phyloP scores from a whole-genome alignment of 2,113 vertebrate species.

The Ictalurus punctatus region DNA sequence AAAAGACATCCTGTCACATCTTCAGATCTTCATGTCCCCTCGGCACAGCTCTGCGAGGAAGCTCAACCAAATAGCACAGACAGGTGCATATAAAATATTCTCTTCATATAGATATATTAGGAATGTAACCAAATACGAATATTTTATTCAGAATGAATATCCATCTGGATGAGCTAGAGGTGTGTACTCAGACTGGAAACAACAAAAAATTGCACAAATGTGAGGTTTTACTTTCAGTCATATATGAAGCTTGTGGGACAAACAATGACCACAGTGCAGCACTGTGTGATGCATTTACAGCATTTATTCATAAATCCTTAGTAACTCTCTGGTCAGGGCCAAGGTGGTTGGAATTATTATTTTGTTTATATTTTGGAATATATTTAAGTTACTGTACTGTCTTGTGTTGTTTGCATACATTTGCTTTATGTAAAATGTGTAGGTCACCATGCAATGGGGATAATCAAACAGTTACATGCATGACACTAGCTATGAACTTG shows the following conservation, averaged over 20 bases:
- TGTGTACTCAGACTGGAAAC: background rate
- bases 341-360: background rate
- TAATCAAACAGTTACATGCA: background rate
- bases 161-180: background rate
- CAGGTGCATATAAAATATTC: slow-evolving; percentile 32
- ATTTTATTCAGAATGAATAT: background rate
- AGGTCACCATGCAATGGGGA: too few relatives aligned
- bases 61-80: slow-evolving; percentile 10
- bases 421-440: too few relatives aligned
- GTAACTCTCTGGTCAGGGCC: background rate
- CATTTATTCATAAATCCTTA: background rate
- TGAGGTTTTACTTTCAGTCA: background rate
- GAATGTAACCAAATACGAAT: background rate
- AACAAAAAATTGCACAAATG: background rate
- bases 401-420: too few relatives aligned
- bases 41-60: slow-evolving; percentile 35
- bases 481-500: background rate
- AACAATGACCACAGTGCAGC: background rate
- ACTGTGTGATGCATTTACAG: background rate
- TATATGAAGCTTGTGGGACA: background rate
- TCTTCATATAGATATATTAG: background rate
- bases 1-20: slow-evolving; percentile 12
- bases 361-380: background rate
- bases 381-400: too few relatives aligned
- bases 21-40: slow-evolving; percentile 12